Base-by-base conservation (phyloP, 37 sponge, comb jelly and placozoan genomes). In the Petrosia ficiformis region DNA sequence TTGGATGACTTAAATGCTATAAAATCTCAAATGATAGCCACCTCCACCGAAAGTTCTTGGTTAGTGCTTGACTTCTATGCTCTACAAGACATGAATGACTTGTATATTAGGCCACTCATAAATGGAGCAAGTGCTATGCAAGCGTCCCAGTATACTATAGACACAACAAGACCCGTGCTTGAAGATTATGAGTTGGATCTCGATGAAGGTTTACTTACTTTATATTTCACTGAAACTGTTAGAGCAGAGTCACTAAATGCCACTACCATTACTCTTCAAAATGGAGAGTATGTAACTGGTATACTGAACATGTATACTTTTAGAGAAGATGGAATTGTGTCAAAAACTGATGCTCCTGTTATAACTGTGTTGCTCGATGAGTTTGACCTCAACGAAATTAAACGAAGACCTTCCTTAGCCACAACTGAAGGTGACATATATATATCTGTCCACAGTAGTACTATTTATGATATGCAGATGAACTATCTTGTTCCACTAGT, bases 201-300 rank as follows among this genome's bases (percentile, higher is more conserved):
- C 67, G 72, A 95, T 61, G 56, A 41, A 59, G 89, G 86, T 0
- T 44, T 81, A 21, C 42, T 95, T 39, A 54, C 60, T 2, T 80
- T 95, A 11, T 68, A 77, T 26, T 95, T 95, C 72, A 86, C 89
- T 25, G 96, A 95, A 68, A 95, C 96, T 39, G 81, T 95, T 1
- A 58, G 80, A 65, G 79, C 84, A 4, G 57, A 57, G 1, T 80
- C 89, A 16, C 71, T 91, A 34, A 85, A 85, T 19, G 14, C 72
- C 6, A 78, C 89, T 14, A 78, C 80, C 4, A 84, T 95, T 16
- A 82, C 83, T 59, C 26, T 95, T 0, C 96, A 82, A 68, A 81
- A 77, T 79, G 57, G 44, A 38, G 24, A 4, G 3, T 39, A 57
- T 33, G 39, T 75, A 6, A 39, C 83, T 14, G 77, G 65, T 29